These are phyloP conservation scores for Drosophila grimshawi DNA, from an alignment of 1,140 invertebrate genomes.

Conservation along the genomic window DNA sequence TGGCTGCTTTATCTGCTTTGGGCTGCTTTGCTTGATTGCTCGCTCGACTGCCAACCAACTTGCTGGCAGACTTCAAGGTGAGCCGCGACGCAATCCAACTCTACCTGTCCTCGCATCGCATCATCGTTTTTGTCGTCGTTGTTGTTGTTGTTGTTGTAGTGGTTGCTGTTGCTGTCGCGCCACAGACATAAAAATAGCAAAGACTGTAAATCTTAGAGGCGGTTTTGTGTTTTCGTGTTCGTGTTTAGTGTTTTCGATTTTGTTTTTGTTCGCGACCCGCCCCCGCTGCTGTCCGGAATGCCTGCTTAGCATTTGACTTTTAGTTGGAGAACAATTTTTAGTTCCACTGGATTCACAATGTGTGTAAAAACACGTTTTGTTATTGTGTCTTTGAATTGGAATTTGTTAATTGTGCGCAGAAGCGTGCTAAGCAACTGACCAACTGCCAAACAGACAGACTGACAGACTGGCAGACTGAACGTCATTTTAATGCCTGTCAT, in stretches of 20 bases:
- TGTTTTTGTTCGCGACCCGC: constrained; percentile 14
- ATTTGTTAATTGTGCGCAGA: constrained; percentile 48
- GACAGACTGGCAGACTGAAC: constrained; percentile 4
- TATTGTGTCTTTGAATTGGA: constrained; percentile 13
- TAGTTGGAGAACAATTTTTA: constrained; percentile 29
- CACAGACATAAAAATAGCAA: constrained; percentile 58
- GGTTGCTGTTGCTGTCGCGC: constrained; percentile 13
- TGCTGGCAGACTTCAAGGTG: constrained; percentile 64
- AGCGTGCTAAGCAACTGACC: constrained; percentile 27
- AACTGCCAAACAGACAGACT: constrained; percentile 6
- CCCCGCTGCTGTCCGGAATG: constrained; percentile 17
- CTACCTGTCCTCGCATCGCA: constrained; percentile 48
- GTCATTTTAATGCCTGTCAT: constrained; percentile 4
- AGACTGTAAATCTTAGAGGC: constrained; percentile 54
- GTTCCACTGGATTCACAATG: constrained; percentile 5
- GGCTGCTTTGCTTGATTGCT: constrained; percentile 57
- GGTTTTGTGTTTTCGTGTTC: constrained; percentile 26
- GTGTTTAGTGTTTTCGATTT: not conserved
- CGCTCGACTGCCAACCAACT: constrained; percentile 60
- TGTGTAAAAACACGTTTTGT: constrained; percentile 53
- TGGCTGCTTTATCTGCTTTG: constrained; percentile 46
- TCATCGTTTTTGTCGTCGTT: not conserved
- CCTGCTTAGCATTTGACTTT: constrained; percentile 41
- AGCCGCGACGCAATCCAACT: constrained; percentile 53
- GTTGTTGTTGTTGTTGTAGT: not conserved